A percentile compares a stretch with the other conserved stretches of the same genome.
Evolutionary conservation across 2,113 vertebrate species (phyloP).

Genomic region (Aspiorhynchus laticeps): DNA sequence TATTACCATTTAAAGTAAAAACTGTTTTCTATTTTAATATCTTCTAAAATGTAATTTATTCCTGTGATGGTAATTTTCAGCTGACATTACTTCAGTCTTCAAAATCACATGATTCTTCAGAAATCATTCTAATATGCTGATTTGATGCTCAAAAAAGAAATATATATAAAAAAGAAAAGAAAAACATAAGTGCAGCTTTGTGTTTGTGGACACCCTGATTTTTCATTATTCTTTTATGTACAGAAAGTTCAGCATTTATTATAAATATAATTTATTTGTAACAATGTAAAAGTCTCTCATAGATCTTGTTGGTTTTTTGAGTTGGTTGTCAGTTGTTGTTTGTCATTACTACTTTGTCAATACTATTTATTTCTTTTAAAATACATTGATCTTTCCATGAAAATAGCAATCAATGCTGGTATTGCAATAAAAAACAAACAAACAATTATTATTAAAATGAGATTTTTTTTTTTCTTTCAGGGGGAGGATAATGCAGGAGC

Average conservation of each 20-base stretch:
- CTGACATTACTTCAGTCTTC: too few relatives aligned
- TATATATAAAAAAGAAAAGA: too few relatives aligned
- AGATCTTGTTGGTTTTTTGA: too few relatives aligned
- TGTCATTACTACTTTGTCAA: too few relatives aligned
- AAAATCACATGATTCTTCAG: neutral
- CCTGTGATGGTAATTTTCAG: neutral
- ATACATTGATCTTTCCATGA: too few relatives aligned
- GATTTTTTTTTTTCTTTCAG: neutral
- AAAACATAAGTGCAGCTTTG: too few relatives aligned
- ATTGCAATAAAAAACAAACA: too few relatives aligned
- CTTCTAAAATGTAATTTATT: neutral
- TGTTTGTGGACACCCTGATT: neutral
- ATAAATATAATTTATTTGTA: too few relatives aligned
- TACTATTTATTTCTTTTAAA: too few relatives aligned
- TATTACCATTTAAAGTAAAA: neutral
- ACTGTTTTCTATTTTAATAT: neutral
- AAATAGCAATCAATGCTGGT: too few relatives aligned
- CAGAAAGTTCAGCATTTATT: too few relatives aligned
- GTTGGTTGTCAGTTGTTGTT: too few relatives aligned
- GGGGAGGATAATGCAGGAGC: slow-evolving; percentile 31
- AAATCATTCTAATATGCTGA: neutral
- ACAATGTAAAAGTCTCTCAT: neutral
- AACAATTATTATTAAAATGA: neutral
- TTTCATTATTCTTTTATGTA: neutral
- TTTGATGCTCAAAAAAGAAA: neutral